phyloP scores from a whole-genome alignment of 2,113 vertebrate genomes.

The Cyprinodon brontotheroides region DNA sequence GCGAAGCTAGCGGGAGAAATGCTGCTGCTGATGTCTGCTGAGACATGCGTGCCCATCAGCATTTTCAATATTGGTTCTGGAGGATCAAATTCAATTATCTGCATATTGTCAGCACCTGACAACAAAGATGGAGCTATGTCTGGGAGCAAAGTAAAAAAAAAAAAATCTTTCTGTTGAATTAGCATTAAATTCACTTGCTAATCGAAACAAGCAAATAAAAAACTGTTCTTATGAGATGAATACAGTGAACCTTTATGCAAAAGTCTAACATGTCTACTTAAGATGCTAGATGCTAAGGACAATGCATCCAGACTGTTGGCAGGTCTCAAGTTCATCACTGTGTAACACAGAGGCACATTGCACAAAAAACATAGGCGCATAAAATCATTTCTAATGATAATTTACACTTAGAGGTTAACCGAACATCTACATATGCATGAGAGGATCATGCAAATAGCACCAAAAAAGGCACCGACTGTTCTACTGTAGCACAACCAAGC shows the following conservation, averaged over 20 bases:
- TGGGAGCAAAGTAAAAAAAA: slow-evolving; percentile 20
- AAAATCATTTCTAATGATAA: no score
- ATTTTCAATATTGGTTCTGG: not conserved
- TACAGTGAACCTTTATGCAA: not conserved
- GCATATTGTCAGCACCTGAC: slow-evolving; percentile 5
- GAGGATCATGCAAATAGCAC: no score
- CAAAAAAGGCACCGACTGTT: no score
- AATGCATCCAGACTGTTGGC: no score
- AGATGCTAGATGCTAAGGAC: no score
- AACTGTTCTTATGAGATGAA: not conserved
- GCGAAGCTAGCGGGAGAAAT: not conserved
- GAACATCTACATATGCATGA: no score
- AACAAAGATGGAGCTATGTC: slow-evolving; percentile 30
- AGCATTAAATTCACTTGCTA: not conserved
- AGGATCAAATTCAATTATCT: not conserved
- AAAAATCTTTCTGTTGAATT: slow-evolving; percentile 8
- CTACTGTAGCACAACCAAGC: not conserved
- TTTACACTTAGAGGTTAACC: no score
- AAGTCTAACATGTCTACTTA: no score
- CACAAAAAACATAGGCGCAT: no score
- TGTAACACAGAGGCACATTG: no score
- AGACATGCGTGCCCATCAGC: not conserved
- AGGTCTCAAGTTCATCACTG: no score
- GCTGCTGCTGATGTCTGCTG: not conserved
- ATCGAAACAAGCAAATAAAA: not conserved